Evolutionary conservation across 2,797 vertebrate genomes (phyloP).

Genomic region (Sebastes vulpes): DNA sequence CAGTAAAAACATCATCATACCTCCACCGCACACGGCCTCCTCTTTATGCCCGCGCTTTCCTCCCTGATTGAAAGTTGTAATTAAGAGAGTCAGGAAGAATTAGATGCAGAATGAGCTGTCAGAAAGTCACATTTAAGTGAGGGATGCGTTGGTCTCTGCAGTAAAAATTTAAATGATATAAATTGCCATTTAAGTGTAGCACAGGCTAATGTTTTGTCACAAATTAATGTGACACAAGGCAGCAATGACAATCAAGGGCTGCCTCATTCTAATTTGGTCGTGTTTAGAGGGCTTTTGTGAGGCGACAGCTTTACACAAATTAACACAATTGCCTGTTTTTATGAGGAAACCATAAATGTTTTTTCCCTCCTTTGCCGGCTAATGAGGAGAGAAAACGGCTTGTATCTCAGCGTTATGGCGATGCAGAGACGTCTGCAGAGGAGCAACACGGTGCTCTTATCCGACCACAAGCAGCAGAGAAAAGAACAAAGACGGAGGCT

Average conservation of each 20-base stretch:
- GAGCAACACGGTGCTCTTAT: constrained; percentile 68
- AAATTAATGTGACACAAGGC: constrained; percentile 99
- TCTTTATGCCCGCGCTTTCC: constrained; percentile 13
- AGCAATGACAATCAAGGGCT: constrained; percentile 97
- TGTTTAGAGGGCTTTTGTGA: constrained; percentile 97
- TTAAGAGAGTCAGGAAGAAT: constrained; percentile 95
- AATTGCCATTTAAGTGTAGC: constrained; percentile 99
- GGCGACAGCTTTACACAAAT: constrained; percentile 94
- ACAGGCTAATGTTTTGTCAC: constrained; percentile 98
- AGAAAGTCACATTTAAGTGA: constrained; percentile 99
- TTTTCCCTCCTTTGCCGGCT: constrained; percentile 85
- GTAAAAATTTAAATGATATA: constrained; percentile 99
- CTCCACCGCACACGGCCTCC: constrained; percentile 15
- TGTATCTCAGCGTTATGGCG: constrained; percentile 74
- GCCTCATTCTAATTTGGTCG: constrained; percentile 99
- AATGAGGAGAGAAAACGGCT: constrained; percentile 92
- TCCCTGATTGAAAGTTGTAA: constrained; percentile 96
- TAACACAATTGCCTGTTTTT: constrained; percentile 97
- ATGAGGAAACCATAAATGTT: constrained; percentile 93
- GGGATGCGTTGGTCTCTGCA: constrained; percentile 91
- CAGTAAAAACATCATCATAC: constrained; percentile 43
- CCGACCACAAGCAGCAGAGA: constrained; percentile 46
- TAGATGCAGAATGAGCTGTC: constrained; percentile 99
- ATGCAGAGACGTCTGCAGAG: constrained; percentile 54
- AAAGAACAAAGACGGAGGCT: constrained; percentile 75